Evolutionary conservation across 2,888 invertebrate species (phyloP), one percentile per base, ranked within the genome.

Genomic region (Cosmia pyralina): DNA sequence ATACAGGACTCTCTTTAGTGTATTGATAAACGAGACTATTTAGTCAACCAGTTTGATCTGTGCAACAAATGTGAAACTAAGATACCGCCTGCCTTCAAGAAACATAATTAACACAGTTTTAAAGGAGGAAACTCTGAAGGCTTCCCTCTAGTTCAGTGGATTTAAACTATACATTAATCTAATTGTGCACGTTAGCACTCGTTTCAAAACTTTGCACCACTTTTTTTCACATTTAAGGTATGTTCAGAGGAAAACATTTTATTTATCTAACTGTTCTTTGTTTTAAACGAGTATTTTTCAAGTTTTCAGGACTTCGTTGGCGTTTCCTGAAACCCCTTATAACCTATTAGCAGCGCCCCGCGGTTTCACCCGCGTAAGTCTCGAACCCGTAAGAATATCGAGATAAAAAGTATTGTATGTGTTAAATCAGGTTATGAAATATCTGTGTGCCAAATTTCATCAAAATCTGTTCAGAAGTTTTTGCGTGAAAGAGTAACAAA

Each of bases 201-300:
- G 13, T 17, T 50, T 48, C 22, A 63, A 52, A 82, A 75, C 53
- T 75, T 68, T 75, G 59, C 72, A 82, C 85, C 85, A 72, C 86
- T 82, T 85, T 84, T 75, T 68, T 81, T 28, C 73, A 75, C 81
- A 72, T 74, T 34, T 3, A 55, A 83, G 75, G 80, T 84, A 69
- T 52, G 55, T 69, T 65, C 70, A 77, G 80, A 70, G 79, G 82
- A 72, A 83, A 72, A 60, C 41, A 70, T 86, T 85, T 85, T 85
- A 85, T 85, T 86, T 17, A 50, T n/a, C 75, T 38, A 2, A 41
- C 58, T 4, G 41, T 66, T 76, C 70, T 83, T 84, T 83, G 81
- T 85, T 86, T 82, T 72, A 69, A 81, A 85, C 76, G 78, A 69
- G 79, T 64, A 72, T 83, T 75, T 77, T 72, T 64, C 68, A 58